Evolutionary conservation across 2,888 invertebrate genomes (phyloP), one percentile per base, ranked within the genome.

Genomic region (Teleiodes luculella): DNA sequence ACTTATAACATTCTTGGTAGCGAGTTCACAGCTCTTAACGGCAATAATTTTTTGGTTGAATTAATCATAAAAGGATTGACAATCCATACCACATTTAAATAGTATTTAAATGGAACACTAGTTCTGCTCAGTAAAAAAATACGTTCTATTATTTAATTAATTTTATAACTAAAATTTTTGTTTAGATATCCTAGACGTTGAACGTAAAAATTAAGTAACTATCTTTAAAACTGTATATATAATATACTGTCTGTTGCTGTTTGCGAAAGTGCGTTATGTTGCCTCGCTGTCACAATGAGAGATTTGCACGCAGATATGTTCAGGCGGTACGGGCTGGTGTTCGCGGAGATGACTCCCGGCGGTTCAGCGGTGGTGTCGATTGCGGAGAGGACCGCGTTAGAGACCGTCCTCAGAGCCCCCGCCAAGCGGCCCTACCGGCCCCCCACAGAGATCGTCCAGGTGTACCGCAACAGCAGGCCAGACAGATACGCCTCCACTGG

Each of bases 401-500:
- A 96, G 71, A 92, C 92, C 30, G 93, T 96, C 13, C 84, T 96
- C n/a, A 92, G 92, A 62, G 91, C 92, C 57, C 92, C 93, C 10
- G 93, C 94, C 59, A 94, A 93, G 73, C 93, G 93, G 68, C 96
- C 96, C 0, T 92, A 95, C 67, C 91, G 97, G 14, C 96, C 97
- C 10, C 95, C 95, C 31, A 95, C 95, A 1, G 95, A 95, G 83
- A 94, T 95, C 62, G 93, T 95, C 20, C 93, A 94, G 47, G 90
- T 93, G 66, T 96, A 96, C 81, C 88, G 96, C 30, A 90, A 86
- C 52, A 92, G 92, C 41, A 89, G 94, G 14, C 94, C 94, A 0
- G 96, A 96, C 71, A 91, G 95, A 74, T 97, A 96, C 77, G 93
- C 95, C 30, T 95, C 94, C 61, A 92, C 93, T 20, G 96, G 97